These are phyloP conservation scores for Epizoanthus fatuus DNA, from an alignment of 92 coral and sea anemone species.

Conservation along the genomic window DNA sequence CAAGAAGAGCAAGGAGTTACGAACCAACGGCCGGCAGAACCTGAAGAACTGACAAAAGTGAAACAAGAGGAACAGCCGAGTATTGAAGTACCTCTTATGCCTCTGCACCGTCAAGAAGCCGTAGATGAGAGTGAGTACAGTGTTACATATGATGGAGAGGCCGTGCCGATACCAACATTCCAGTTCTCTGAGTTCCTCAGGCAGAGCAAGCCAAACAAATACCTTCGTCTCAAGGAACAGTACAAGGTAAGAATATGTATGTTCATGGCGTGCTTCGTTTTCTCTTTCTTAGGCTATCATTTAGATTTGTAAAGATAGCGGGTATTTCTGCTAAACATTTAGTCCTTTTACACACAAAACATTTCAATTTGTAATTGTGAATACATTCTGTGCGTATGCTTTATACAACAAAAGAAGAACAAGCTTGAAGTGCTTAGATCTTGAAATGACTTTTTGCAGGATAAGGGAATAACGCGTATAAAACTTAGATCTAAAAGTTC, in stretches of 20 bases:
- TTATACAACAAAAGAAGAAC: too few species aligned
- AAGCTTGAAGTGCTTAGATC: too few species aligned
- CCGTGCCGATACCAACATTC: slow-evolving; percentile 68
- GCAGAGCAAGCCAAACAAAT: slow-evolving; percentile 35
- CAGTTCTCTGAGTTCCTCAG: slow-evolving; percentile 61
- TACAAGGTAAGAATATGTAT: slow-evolving; percentile 44
- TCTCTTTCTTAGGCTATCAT: too few species aligned
- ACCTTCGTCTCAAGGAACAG: slow-evolving; percentile 45
- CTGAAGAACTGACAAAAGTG: background rate
- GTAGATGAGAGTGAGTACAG: slow-evolving; percentile 29
- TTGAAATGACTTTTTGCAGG: too few species aligned
- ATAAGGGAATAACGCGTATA: too few species aligned
- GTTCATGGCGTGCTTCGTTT: too few species aligned
- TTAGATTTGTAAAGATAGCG: too few species aligned
- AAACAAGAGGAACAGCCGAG: slow-evolving; percentile 16
- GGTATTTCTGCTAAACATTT: too few species aligned
- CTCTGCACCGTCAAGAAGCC: background rate
- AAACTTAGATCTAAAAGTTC: too few species aligned
- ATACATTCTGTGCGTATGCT: too few species aligned
- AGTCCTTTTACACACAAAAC: too few species aligned
- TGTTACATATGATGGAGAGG: slow-evolving; percentile 56
- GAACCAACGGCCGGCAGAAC: background rate
- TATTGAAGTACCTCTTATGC: slow-evolving; percentile 3
- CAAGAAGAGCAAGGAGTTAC: background rate
- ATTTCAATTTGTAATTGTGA: too few species aligned